Conservation (phyloP, 1,140 invertebrate genomes). For the Zelostemma sp. region DNA sequence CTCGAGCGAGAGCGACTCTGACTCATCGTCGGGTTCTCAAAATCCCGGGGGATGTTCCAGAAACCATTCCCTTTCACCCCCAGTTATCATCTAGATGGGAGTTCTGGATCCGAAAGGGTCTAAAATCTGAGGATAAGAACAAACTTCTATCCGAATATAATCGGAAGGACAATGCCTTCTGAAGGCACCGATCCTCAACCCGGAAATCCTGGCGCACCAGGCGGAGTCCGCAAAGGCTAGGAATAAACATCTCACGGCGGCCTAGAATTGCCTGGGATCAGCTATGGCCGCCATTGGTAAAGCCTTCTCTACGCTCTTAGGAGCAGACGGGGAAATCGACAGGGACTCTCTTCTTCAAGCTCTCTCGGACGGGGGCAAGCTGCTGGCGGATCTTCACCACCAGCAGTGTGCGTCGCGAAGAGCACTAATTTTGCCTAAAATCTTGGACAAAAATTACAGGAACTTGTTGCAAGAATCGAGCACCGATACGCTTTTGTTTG, state of each 20-base stretch:
- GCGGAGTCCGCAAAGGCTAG: slow-evolving; percentile 13
- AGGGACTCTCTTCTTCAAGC: no score
- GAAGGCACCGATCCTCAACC: slow-evolving; percentile 14
- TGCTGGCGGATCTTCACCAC: not conserved
- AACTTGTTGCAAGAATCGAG: not conserved
- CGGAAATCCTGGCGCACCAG: slow-evolving; percentile 9
- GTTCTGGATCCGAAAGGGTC: slow-evolving; percentile 8
- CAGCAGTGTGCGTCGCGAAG: not conserved
- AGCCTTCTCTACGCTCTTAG: no score
- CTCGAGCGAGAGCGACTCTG: no score
- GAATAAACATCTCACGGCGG: slow-evolving; percentile 11
- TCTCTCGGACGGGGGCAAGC: not conserved
- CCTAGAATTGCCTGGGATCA: slow-evolving; percentile 30
- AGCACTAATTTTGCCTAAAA: not conserved
- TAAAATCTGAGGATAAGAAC: slow-evolving; percentile 15
- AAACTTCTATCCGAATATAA: slow-evolving; percentile 11
- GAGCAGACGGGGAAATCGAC: no score
- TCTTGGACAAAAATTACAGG: slow-evolving; percentile 6
- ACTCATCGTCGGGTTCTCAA: no score
- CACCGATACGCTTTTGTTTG: not conserved
- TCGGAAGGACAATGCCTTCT: slow-evolving; percentile 11
- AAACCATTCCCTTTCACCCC: no score
- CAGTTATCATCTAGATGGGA: no score
- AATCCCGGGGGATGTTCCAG: no score
- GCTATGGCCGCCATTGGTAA: slow-evolving; percentile 2